phyloP scores from a whole-genome alignment of 2,888 invertebrate genomes.

The Agrilus biguttatus region DNA sequence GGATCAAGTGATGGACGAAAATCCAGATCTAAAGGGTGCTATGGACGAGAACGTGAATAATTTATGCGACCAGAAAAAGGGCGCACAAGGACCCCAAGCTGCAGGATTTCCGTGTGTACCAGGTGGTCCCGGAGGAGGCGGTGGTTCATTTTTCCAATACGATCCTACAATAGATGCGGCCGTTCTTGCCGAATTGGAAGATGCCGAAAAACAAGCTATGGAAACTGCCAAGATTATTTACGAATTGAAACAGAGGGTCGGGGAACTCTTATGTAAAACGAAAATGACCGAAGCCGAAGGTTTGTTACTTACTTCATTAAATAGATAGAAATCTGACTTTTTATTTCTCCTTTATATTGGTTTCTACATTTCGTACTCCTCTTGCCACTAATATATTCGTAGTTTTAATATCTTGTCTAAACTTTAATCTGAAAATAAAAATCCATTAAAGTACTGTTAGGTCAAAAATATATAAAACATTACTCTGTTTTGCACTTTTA shows the following conservation, averaged over 20 bases:
- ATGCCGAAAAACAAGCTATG: constrained; percentile 33
- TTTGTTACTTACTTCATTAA: too few relatives aligned
- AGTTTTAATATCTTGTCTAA: too few relatives aligned
- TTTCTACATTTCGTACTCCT: too few relatives aligned
- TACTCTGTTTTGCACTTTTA: too few relatives aligned
- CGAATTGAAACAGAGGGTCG: constrained; percentile 28
- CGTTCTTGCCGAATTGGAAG: constrained; percentile 31
- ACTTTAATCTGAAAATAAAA: too few relatives aligned
- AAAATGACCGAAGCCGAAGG: constrained; percentile 43
- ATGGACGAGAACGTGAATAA: constrained; percentile 5
- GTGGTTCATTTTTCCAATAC: constrained; percentile 9
- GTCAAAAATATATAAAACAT: too few relatives aligned
- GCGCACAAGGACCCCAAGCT: background rate
- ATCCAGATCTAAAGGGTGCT: constrained; percentile 16
- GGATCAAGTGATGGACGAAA: constrained; percentile 21
- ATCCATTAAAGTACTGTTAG: too few relatives aligned
- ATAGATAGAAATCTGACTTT: too few relatives aligned
- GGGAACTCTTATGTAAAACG: constrained; percentile 32
- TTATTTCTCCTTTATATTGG: too few relatives aligned
- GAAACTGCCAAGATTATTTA: constrained; percentile 32
- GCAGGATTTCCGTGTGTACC: background rate
- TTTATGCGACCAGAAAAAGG: background rate
- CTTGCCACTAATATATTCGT: too few relatives aligned
- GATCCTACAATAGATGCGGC: constrained; percentile 16
- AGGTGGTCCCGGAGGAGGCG: constrained; percentile 5